Base-by-base conservation (phyloP, 35 echinoderm and acorn worm species). In the Heliocidaris erythrogramma region DNA sequence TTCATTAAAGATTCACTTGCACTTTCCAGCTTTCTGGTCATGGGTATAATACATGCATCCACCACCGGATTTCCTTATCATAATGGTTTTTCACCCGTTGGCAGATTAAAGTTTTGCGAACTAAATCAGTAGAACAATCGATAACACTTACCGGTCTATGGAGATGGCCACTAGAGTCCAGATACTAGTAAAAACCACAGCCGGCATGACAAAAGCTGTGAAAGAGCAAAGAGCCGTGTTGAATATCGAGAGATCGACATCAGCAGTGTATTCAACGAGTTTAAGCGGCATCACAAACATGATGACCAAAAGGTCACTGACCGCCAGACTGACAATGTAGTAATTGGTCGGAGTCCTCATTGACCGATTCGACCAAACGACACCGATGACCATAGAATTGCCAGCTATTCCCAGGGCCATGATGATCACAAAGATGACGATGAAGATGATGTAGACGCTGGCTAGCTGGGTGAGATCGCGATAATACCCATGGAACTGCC, bases 341-440 rank as follows among this genome's bases (percentile, higher is more conserved):
- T 94, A 98, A 94, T 98, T 98, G 5, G 97, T 98, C 9, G 97
- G 95, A 9, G 97, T 98, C 90, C 96, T 94, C 97, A 98, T 98
- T 10, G 95, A 69, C 27, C 96, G 93, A 65, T 98, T 94, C 48
- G 94, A 87, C 52, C 95, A 94, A 11, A 98, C 94, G 17, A 97
- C 95, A n/a, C 88, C 95, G 18, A 98, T 98, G 65, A 98, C 97
- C 96, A 98, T 97, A 31, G 96, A 60, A 84, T 98, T 98, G 10
- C 97, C 97, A 12, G 85, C 88, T 31, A 98, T 49, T 13, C 96
- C 97, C 29, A 98, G 60, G 4, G 93, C 96, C 86, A 98, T 97
- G 21, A 98, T 95, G 1, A 97, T 11, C 6, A 96, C 86, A 32
- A 65, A 97, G n/a, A 97, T 30, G 30, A 96, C 49, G 11, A 97